phyloP scores from a whole-genome alignment of 2,797 vertebrate genomes.

The Geotrypetes seraphini region DNA sequence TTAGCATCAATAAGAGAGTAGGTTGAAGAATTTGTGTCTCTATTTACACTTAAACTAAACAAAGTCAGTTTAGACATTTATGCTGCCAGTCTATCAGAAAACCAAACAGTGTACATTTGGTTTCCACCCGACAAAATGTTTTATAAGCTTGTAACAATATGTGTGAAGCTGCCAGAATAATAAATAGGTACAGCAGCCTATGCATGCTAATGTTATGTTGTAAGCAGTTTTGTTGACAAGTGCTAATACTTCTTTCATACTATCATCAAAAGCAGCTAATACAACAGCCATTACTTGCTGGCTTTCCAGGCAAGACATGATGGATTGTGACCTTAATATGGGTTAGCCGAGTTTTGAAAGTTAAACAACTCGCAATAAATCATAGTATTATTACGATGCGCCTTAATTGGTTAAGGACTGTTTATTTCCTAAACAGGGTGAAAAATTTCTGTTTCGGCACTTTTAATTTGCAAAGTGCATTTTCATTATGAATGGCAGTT shows the following conservation, averaged over 20 bases:
- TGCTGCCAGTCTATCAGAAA: constrained; percentile 90
- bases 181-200: constrained; percentile 94
- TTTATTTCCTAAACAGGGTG: constrained; percentile 97
- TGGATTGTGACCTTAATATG: constrained; percentile 99
- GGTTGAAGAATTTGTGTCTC: constrained; percentile 69
- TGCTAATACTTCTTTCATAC: constrained; percentile 99
- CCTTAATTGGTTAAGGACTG: constrained; percentile 99
- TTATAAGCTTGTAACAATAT: constrained; percentile 92
- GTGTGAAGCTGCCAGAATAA: constrained; percentile 98
- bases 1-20: constrained; percentile 71
- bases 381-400: constrained; percentile 98
- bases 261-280: constrained; percentile 99
- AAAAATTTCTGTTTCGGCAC: constrained; percentile 92
- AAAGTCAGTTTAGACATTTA: constrained; percentile 68
- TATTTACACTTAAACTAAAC: constrained; percentile 83
- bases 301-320: constrained; percentile 95
- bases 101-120: constrained; percentile 84
- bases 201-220: constrained; percentile 99
- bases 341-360: constrained; percentile 99
- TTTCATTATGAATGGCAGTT: constrained; percentile 98
- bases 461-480: constrained; percentile 99
- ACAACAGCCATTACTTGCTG: constrained; percentile 96
- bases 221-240: constrained; percentile 99
- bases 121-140: constrained; percentile 84
- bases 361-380: constrained; percentile 99